These are phyloP conservation scores for Holcopasites calliopsidis DNA, from an alignment of 1,140 invertebrate species.

Conservation along the genomic window DNA sequence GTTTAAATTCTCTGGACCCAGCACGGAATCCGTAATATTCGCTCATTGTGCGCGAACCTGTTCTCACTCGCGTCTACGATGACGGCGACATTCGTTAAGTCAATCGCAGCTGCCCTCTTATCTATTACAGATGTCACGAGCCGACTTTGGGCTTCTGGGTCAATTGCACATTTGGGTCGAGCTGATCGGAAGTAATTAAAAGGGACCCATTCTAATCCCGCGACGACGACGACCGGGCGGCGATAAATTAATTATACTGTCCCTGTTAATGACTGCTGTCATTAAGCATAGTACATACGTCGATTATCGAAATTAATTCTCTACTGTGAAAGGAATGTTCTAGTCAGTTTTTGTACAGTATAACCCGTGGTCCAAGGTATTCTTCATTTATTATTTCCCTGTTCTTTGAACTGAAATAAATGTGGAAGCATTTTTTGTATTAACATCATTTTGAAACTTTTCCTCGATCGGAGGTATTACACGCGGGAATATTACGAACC, in stretches of 20 bases:
- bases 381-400: no score
- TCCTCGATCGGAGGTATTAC: no score
- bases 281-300: conserved; percentile 9
- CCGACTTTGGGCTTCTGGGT: conserved; percentile 57
- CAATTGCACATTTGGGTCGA: conserved; percentile 57
- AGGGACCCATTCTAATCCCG: conserved; percentile 28
- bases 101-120: conserved; percentile 62
- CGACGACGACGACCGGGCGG: neutral
- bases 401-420: no score
- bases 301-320: neutral
- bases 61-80: conserved; percentile 11
- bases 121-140: conserved; percentile 59
- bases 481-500: neutral
- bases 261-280: neutral
- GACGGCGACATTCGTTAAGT: conserved; percentile 50
- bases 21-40: neutral
- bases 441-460: no score
- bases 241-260: conserved; percentile 50
- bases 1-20: neutral
- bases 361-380: no score
- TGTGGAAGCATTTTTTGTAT: no score
- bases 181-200: conserved; percentile 52
- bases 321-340: neutral
- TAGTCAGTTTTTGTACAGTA: neutral
- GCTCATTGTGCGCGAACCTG: neutral